phyloP scores from a whole-genome alignment of 2,888 invertebrate species.

The Aricia artaxerxes region DNA sequence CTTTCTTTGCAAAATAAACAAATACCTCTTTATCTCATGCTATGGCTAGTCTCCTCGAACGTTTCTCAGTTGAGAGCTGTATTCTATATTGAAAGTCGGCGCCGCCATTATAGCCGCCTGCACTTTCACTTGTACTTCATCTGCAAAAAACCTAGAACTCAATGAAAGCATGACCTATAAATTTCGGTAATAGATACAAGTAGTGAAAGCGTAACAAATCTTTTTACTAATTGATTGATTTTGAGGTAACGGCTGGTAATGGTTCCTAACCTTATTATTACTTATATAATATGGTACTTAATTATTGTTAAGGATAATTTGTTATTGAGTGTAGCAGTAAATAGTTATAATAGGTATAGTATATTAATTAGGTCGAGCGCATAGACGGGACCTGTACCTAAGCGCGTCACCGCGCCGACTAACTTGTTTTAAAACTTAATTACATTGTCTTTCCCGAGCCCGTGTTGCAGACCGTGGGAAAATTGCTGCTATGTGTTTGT shows the following conservation, averaged over 20 bases:
- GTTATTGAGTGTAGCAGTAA: too few relatives aligned
- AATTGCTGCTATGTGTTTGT: too few relatives aligned
- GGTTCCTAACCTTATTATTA: too few relatives aligned
- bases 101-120: slow-evolving; percentile 68
- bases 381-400: too few relatives aligned
- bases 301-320: too few relatives aligned
- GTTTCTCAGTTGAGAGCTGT: slow-evolving; percentile 53
- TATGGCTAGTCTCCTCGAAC: slow-evolving; percentile 53
- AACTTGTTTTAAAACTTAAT: too few relatives aligned
- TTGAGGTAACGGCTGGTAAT: background rate
- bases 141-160: slow-evolving; percentile 46
- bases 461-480: too few relatives aligned
- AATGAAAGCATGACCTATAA: background rate
- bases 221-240: background rate
- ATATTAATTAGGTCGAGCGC: too few relatives aligned
- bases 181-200: background rate
- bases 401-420: too few relatives aligned
- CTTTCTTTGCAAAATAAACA: background rate
- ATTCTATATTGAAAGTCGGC: slow-evolving; percentile 61
- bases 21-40: background rate
- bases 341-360: too few relatives aligned
- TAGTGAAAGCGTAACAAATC: slow-evolving; percentile 6
- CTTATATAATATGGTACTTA: too few relatives aligned
- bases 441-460: too few relatives aligned
- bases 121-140: slow-evolving; percentile 63